Conservation (phyloP, 2,113 vertebrate species). For the Myotis lucifugus region DNA sequence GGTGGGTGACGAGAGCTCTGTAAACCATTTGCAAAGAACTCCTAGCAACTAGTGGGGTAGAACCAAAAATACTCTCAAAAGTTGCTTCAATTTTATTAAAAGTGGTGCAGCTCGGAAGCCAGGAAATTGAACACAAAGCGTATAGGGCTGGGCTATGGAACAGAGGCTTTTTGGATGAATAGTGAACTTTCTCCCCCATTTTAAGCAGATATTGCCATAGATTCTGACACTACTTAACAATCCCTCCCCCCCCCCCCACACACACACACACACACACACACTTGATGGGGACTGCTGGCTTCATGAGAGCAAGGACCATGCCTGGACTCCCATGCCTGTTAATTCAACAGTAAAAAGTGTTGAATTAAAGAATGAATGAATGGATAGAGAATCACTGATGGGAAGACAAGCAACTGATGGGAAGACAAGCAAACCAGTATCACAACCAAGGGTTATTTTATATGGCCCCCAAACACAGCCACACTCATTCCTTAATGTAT, state of each 20-base stretch:
- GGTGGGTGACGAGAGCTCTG: slow-evolving; percentile 35
- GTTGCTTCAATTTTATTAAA: slow-evolving; percentile 4
- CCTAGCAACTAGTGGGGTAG: not conserved
- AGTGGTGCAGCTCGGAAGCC: not conserved
- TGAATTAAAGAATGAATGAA: not conserved
- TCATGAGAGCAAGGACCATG: not conserved
- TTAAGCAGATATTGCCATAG: not conserved
- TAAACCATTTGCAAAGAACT: slow-evolving; percentile 61
- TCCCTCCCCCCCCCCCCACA: fast-evolving
- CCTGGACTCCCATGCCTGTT: not conserved
- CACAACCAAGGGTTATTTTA: slow-evolving; percentile 2
- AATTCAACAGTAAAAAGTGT: not conserved
- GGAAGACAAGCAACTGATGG: not conserved
- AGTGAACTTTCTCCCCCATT: not conserved
- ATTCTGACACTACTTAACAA: not conserved
- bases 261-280: too few species aligned
- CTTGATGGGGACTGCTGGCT: too few species aligned
- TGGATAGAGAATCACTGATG: not conserved
- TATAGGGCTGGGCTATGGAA: not conserved
- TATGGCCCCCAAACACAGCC: not conserved
- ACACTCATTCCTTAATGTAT: not conserved
- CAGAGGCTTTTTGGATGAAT: not conserved
- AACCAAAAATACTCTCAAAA: slow-evolving; percentile 31
- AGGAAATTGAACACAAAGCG: not conserved
- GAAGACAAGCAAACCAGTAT: not conserved